Evolutionary conservation across 1,140 invertebrate genomes (phyloP).

Genomic region (Akabosia matsudoensis): DNA sequence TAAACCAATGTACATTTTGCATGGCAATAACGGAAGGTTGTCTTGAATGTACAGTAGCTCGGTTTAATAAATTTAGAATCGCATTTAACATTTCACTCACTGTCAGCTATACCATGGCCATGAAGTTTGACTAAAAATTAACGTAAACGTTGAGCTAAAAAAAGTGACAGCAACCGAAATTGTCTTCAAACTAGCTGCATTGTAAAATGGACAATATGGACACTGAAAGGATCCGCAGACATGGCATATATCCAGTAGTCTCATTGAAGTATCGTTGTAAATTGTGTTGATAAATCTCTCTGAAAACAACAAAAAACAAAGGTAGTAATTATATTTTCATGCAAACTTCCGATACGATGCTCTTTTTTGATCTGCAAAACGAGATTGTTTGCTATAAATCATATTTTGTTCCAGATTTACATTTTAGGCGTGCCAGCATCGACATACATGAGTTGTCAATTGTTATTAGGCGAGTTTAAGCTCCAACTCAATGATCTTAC

Average conservation of each 20-base stretch:
- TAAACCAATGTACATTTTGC: no score
- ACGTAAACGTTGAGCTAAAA: background rate
- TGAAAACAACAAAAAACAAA: constrained; percentile 48
- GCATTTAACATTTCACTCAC: no score
- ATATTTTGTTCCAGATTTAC: background rate
- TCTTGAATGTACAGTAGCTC: no score
- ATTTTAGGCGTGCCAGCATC: background rate
- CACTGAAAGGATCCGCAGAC: constrained; percentile 98
- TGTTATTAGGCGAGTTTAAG: background rate
- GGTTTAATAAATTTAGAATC: no score
- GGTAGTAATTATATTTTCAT: background rate
- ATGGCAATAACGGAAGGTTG: no score
- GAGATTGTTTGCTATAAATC: background rate
- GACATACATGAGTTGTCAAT: constrained; percentile 15
- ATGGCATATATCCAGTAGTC: constrained; percentile 70
- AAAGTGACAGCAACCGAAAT: background rate
- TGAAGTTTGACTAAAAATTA: background rate
- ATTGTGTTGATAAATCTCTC: constrained; percentile 60
- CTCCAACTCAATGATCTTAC: constrained; percentile 48
- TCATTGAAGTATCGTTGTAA: constrained; percentile 58
- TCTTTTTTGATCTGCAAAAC: background rate
- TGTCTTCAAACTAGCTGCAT: constrained; percentile 23
- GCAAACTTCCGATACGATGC: no score
- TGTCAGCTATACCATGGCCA: no score
- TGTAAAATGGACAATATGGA: constrained; percentile 89